phyloP scores from a whole-genome alignment of 2,113 vertebrate genomes.

The Nematolebias whitei region DNA sequence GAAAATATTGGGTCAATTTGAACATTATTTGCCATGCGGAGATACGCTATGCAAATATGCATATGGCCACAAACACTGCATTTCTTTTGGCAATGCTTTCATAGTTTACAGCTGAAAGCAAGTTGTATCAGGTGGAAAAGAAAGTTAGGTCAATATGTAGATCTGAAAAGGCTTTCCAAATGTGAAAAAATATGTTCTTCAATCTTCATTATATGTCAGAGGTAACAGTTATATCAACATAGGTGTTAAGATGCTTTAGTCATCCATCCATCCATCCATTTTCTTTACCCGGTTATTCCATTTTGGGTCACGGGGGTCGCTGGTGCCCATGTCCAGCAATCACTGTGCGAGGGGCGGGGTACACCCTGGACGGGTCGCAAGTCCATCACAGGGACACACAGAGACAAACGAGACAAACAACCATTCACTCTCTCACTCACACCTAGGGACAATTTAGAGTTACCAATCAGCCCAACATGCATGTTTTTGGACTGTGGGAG shows the following conservation, averaged over 20 bases:
- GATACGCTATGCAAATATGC: slow-evolving; percentile 41
- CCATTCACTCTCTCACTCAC: too few species aligned
- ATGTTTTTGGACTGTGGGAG: too few species aligned
- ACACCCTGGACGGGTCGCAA: too few species aligned
- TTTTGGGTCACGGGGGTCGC: too few species aligned
- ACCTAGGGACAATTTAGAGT: too few species aligned
- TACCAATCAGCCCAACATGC: too few species aligned
- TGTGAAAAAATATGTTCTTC: background rate
- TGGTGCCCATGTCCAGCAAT: too few species aligned
- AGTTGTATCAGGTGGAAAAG: slow-evolving; percentile 25
- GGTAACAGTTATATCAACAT: too few species aligned
- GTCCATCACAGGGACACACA: too few species aligned
- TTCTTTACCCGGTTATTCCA: background rate
- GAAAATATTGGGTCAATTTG: slow-evolving; percentile 62
- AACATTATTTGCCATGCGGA: slow-evolving; percentile 55
- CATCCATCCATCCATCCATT: background rate
- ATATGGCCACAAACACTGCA: slow-evolving; percentile 26
- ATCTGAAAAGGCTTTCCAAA: slow-evolving; percentile 10
- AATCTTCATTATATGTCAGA: background rate
- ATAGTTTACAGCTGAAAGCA: slow-evolving; percentile 19
- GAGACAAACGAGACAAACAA: too few species aligned
- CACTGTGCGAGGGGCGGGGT: too few species aligned
- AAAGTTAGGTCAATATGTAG: background rate
- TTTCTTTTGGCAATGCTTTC: slow-evolving; percentile 16
- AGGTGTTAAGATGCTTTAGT: background rate